Evolutionary conservation across 2,888 invertebrate genomes (phyloP).

Genomic region (Lordiphosa andalusiaca): DNA sequence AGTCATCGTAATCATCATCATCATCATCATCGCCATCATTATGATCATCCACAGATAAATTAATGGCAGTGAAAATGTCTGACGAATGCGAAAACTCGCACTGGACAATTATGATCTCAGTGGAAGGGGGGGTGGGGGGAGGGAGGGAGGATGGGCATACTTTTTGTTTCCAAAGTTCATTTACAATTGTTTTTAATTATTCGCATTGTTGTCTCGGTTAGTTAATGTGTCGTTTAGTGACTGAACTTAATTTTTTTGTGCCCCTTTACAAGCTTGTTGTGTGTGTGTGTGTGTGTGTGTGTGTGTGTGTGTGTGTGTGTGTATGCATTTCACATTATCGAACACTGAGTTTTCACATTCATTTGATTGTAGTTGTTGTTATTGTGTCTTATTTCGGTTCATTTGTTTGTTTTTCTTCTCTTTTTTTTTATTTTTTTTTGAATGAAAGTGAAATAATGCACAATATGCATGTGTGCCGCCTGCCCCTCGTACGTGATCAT

Average conservation of each 20-base stretch:
- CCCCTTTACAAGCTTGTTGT: not conserved
- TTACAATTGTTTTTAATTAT: slow-evolving; percentile 57
- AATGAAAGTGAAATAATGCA: slow-evolving; percentile 59
- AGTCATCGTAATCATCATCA: slow-evolving; percentile 16
- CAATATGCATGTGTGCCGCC: slow-evolving; percentile 26
- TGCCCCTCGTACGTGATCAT: slow-evolving; percentile 40
- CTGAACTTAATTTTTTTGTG: slow-evolving; percentile 38
- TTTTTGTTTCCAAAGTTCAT: slow-evolving; percentile 21
- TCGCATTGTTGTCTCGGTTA: slow-evolving; percentile 19
- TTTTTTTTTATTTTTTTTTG: slow-evolving; percentile 22
- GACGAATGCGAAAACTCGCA: slow-evolving; percentile 26
- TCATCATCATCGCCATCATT: slow-evolving; percentile 26
- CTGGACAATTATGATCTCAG: slow-evolving; percentile 20
- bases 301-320: slow-evolving; percentile 7
- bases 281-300: slow-evolving; percentile 1
- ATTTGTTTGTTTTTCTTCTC: slow-evolving; percentile 15
- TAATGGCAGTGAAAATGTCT: slow-evolving; percentile 46
- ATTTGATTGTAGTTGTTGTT: slow-evolving; percentile 6
- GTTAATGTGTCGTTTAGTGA: slow-evolving; percentile 43
- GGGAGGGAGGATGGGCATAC: not conserved
- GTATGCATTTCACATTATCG: slow-evolving; percentile 16
- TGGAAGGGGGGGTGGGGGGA: not conserved
- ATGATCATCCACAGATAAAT: slow-evolving; percentile 35
- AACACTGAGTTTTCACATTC: slow-evolving; percentile 31
- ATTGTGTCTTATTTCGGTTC: slow-evolving; percentile 1